Evolutionary conservation across 2,888 invertebrate genomes (phyloP).

Genomic region (Erynnis tages): DNA sequence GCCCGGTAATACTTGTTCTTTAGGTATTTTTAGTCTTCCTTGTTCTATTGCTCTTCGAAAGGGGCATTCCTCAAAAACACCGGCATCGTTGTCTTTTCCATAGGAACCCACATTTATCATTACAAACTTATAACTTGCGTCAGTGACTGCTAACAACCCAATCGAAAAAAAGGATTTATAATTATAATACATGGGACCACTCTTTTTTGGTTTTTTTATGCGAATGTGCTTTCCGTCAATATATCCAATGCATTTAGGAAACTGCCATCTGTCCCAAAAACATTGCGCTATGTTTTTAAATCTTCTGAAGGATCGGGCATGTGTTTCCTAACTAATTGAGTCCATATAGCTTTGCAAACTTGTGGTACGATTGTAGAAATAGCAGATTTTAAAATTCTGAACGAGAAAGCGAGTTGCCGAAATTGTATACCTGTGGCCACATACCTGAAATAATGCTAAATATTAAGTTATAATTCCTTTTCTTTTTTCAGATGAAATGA

Average conservation of each 20-base stretch:
- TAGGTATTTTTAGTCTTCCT: slow-evolving; percentile 29
- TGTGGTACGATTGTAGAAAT: slow-evolving; percentile 35
- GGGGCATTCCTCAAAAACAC: neutral
- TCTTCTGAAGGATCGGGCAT: slow-evolving; percentile 14
- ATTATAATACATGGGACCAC: slow-evolving; percentile 37
- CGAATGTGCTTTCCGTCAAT: slow-evolving; percentile 40
- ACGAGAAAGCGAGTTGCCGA: slow-evolving; percentile 34
- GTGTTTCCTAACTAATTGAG: slow-evolving; percentile 29
- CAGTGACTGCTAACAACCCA: slow-evolving; percentile 38
- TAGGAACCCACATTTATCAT: slow-evolving; percentile 33
- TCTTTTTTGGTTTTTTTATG: slow-evolving; percentile 33
- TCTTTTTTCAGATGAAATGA: slow-evolving; percentile 31
- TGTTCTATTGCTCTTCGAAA: neutral
- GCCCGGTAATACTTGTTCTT: slow-evolving; percentile 33
- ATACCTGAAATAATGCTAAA: slow-evolving; percentile 29
- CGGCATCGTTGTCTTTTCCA: slow-evolving; percentile 19
- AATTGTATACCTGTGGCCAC: slow-evolving; percentile 34
- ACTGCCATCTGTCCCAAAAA: slow-evolving; percentile 22
- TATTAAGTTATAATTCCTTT: slow-evolving; percentile 28
- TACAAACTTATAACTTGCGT: slow-evolving; percentile 37
- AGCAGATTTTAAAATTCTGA: slow-evolving; percentile 36
- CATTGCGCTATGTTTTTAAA: slow-evolving; percentile 27
- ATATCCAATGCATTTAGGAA: slow-evolving; percentile 37
- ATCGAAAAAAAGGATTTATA: slow-evolving; percentile 36
- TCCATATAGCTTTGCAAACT: slow-evolving; percentile 36